phyloP scores from a whole-genome alignment of 2,113 vertebrate genomes.

The Cyanoderma ruficeps region DNA sequence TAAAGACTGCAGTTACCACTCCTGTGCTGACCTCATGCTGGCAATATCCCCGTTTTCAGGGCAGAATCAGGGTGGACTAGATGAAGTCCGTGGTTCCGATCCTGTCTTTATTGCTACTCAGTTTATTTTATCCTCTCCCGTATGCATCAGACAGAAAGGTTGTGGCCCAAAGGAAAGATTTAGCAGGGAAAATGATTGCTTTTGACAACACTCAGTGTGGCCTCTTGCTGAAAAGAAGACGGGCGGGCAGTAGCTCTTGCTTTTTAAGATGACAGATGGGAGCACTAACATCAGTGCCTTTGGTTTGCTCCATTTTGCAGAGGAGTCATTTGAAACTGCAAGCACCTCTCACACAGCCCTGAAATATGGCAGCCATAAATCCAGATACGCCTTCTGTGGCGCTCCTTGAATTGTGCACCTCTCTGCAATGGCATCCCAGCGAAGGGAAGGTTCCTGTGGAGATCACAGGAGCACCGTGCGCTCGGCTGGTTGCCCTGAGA shows the following conservation, averaged over 20 bases:
- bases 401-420: not conserved
- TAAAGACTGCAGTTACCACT: not conserved
- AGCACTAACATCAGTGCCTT: not conserved
- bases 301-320: constrained; percentile 15
- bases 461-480: not conserved
- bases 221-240: not conserved
- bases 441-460: not conserved
- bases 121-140: not conserved
- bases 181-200: not conserved
- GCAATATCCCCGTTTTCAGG: not conserved
- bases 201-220: not conserved
- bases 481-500: not conserved
- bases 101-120: not conserved
- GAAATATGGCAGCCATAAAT: constrained; percentile 37
- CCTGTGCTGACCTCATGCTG: not conserved
- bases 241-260: not conserved
- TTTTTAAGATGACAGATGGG: constrained; percentile 28
- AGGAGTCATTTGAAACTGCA: not conserved
- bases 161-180: constrained; percentile 17
- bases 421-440: not conserved
- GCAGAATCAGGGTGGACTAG: not conserved
- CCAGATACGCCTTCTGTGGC: not conserved
- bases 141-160: not conserved
- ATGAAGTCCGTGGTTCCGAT: not conserved
- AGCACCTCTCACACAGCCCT: not conserved